Evolutionary conservation across 2,888 invertebrate species (phyloP).

Genomic region (Noctua comes): DNA sequence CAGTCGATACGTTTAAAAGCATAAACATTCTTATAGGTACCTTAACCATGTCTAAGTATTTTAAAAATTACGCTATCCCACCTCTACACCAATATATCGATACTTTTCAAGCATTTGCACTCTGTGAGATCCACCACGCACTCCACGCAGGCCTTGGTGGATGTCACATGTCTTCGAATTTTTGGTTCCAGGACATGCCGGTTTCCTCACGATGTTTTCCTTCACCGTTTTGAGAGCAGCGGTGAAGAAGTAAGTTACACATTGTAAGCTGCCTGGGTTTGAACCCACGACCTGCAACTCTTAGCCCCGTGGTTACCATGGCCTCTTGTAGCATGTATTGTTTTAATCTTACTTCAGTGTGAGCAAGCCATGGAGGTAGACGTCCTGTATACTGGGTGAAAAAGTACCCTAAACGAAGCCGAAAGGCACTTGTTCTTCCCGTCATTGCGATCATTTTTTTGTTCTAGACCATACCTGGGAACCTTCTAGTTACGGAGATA

Average conservation of each 20-base stretch:
- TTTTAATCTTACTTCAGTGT: neutral
- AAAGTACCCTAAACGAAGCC: too few relatives aligned
- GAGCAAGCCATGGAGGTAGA: neutral
- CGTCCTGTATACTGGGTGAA: neutral
- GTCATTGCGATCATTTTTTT: too few relatives aligned
- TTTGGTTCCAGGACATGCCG: too few relatives aligned
- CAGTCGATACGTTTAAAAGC: conserved; percentile 53
- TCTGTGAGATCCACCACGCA: too few relatives aligned
- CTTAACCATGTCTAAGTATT: conserved; percentile 58
- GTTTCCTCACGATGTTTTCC: too few relatives aligned
- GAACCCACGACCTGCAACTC: too few relatives aligned
- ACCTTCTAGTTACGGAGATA: too few relatives aligned
- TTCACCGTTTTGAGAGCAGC: too few relatives aligned
- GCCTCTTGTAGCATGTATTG: neutral
- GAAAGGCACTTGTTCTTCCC: too few relatives aligned
- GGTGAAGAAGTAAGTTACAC: too few relatives aligned
- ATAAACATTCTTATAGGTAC: conserved; percentile 61
- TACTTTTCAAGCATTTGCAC: neutral
- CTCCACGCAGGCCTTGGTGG: neutral
- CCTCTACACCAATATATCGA: conserved; percentile 24
- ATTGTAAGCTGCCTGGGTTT: neutral
- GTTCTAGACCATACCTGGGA: too few relatives aligned
- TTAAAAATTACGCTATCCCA: conserved; percentile 57
- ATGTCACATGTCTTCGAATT: neutral
- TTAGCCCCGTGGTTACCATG: neutral